Evolutionary conservation across 1,140 invertebrate genomes (phyloP).

Genomic region (Agrypnia vestita): DNA sequence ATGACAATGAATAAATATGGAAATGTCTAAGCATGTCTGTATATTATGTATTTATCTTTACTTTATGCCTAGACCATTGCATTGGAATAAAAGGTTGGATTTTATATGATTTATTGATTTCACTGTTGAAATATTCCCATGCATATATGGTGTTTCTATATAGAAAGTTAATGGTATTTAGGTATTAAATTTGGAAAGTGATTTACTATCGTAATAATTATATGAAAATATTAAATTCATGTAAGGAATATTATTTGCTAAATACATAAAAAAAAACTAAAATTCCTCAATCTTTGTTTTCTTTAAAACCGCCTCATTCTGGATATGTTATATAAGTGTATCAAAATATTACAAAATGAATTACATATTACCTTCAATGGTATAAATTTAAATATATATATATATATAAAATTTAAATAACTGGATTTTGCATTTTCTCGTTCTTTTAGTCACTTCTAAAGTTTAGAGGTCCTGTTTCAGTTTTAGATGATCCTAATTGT

Average conservation of each 20-base stretch:
- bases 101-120: background rate
- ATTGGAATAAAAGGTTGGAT: background rate
- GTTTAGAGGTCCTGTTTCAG: too few species aligned
- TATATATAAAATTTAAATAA: too few species aligned
- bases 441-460: too few species aligned
- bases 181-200: slow-evolving; percentile 33
- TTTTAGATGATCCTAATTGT: too few species aligned
- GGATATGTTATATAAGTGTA: too few species aligned
- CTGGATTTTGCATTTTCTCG: too few species aligned
- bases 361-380: too few species aligned
- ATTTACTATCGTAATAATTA: slow-evolving; percentile 35
- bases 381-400: too few species aligned
- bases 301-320: slow-evolving; percentile 7
- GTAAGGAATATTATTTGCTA: slow-evolving; percentile 43
- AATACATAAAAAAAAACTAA: slow-evolving; percentile 30
- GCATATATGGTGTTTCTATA: background rate
- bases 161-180: slow-evolving; percentile 20
- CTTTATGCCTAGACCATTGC: background rate
- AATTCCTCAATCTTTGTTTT: slow-evolving; percentile 31
- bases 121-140: slow-evolving; percentile 2
- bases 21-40: slow-evolving; percentile 17
- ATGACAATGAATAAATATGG: slow-evolving; percentile 1
- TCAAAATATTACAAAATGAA: too few species aligned
- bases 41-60: slow-evolving; percentile 1
- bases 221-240: slow-evolving; percentile 36